phyloP scores from a whole-genome alignment of 1,140 invertebrate genomes.

The Drosophila obscura region DNA sequence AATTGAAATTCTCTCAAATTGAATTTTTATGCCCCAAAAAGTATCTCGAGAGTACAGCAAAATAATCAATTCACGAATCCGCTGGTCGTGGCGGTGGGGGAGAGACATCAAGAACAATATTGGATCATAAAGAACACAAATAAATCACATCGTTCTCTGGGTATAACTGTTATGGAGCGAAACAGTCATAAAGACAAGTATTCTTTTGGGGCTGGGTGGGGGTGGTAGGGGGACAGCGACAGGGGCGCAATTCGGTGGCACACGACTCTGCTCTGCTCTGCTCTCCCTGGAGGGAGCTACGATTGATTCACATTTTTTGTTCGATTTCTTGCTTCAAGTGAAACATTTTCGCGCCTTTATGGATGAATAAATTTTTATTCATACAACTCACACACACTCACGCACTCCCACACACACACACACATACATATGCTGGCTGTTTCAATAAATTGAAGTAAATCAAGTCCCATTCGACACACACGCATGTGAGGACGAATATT shows the following conservation, averaged over 20 bases:
- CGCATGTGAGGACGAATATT: constrained; percentile 19
- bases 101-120: constrained; percentile 58
- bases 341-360: constrained; percentile 70
- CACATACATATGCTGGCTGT: constrained; percentile 12
- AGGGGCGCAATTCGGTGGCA: too few relatives aligned
- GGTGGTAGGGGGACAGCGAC: too few relatives aligned
- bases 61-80: constrained; percentile 66
- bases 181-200: constrained; percentile 63
- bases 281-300: background rate
- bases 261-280: too few relatives aligned
- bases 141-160: constrained; percentile 64
- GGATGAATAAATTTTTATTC: constrained; percentile 70
- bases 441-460: constrained; percentile 58
- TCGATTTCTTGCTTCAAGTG: constrained; percentile 9
- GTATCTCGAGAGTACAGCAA: constrained; percentile 52
- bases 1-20: constrained; percentile 56
- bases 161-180: constrained; percentile 52
- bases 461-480: constrained; percentile 18
- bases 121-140: constrained; percentile 73
- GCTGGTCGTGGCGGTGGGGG: background rate
- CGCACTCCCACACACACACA: constrained; percentile 14
- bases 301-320: background rate
- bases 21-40: constrained; percentile 59
- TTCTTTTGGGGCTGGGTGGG: background rate
- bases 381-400: constrained; percentile 42